Evolutionary conservation across 1,140 invertebrate species (phyloP).

Genomic region (Mizuhopecten yessoensis): DNA sequence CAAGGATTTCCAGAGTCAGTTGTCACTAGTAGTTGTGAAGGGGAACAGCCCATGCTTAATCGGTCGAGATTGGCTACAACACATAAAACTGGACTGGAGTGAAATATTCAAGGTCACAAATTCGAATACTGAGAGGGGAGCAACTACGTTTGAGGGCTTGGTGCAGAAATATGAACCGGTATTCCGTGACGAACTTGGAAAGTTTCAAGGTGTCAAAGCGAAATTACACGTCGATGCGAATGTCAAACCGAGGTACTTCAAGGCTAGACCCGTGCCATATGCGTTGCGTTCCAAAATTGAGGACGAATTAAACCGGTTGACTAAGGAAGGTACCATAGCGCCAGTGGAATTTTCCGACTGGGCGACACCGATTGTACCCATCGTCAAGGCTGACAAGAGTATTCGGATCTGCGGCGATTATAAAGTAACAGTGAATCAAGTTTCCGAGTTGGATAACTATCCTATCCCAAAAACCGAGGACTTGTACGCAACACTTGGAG

Average conservation of each 20-base stretch:
- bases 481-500: conserved; percentile 72
- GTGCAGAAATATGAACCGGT: conserved; percentile 42
- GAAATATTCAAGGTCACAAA: not conserved
- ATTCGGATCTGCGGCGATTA: conserved; percentile 80
- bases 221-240: conserved; percentile 60
- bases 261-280: conserved; percentile 66
- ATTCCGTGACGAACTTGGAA: conserved; percentile 51
- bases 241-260: conserved; percentile 55
- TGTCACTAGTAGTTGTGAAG: not conserved
- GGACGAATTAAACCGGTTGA: conserved; percentile 67
- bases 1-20: not conserved
- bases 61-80: not conserved
- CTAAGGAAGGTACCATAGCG: conserved; percentile 66
- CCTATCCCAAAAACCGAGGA: conserved; percentile 74
- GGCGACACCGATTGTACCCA: conserved; percentile 81
- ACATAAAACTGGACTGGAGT: not conserved
- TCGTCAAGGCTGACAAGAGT: conserved; percentile 79
- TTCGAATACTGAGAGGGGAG: not conserved
- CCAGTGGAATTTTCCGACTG: conserved; percentile 72
- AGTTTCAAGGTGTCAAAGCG: conserved; percentile 53
- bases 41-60: not conserved
- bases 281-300: conserved; percentile 70
- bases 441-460: conserved; percentile 50
- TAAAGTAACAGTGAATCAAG: conserved; percentile 80
- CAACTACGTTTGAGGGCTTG: not conserved